Evolutionary conservation across 1,140 invertebrate genomes (phyloP), one percentile per base, ranked within the genome.

Genomic region (Neelides sp.): DNA sequence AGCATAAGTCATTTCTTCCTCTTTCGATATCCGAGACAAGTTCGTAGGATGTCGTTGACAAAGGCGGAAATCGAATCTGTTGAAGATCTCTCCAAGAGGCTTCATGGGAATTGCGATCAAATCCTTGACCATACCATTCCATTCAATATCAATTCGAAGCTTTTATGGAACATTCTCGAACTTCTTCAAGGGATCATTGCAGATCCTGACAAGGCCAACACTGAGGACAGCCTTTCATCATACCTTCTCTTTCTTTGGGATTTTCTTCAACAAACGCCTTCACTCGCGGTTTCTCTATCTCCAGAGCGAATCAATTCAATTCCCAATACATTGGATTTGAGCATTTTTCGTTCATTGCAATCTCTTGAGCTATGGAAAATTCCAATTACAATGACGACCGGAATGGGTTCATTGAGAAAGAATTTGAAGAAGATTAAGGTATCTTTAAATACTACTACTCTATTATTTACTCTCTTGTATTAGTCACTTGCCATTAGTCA

Each of bases 241-340:
- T 26, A 35, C 4, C 43, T 59, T 3, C 24, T 57, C 35, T 60
- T 60, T 39, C 19, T 61, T 2, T 34, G 46, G 1, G 59, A 61
- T 39, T 44, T 61, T 19, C 55, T 57, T 39, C 41, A 50, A 10
- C 55, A 57, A n/a, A 61, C 55, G 7, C 59, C 59, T n/a, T 50
- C 55, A 23, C 43, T 61, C 7, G 52, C 49, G 30, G 50, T 60
- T 4, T 32, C 24, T 1, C 26, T 47, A 10, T 43, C 55, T 0
- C n/a, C 26, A 20, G n/a, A 44, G 10, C 26, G 4, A 54, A 48
- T 47, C 2, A 42, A 28, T 39, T 28, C 35, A 8, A 34, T 35
- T 12, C 35, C 32, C 10, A 26, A 49, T 5, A 45, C 26, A 24
- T 22, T 57, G 7, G 59, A 61, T 40, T 34, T 61, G 15, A 45